Conservation (phyloP, 2,797 vertebrate species). For the Thalassophryne amazonica region DNA sequence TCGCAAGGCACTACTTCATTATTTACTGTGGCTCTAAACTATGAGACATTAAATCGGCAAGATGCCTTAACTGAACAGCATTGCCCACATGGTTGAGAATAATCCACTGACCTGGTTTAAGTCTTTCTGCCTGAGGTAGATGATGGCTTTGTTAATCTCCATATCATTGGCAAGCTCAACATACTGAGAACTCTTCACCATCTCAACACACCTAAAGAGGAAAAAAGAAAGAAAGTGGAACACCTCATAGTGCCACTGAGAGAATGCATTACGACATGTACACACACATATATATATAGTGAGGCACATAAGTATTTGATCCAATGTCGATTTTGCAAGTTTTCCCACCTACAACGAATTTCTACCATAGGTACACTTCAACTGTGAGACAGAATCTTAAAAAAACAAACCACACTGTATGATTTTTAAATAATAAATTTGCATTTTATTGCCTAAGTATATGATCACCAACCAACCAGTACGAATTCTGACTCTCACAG, state of each 20-base stretch:
- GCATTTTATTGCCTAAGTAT: no score
- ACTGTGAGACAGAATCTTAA: no score
- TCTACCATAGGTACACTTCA: no score
- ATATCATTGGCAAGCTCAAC: constrained; percentile 94
- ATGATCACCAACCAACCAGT: no score
- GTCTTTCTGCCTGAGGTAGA: constrained; percentile 91
- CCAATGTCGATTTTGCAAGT: no score
- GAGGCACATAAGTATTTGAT: no score
- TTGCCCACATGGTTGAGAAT: background rate
- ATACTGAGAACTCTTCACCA: constrained; percentile 91
- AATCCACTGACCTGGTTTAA: constrained; percentile 87
- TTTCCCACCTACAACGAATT: no score
- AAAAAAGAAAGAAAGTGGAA: background rate
- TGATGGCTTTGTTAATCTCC: constrained; percentile 98
- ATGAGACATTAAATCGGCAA: background rate
- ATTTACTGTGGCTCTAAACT: background rate
- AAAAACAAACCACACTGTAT: no score
- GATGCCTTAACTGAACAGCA: background rate
- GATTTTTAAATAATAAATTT: no score
- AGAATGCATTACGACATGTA: background rate
- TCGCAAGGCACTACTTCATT: no score
- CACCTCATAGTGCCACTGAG: background rate
- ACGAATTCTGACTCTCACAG: no score
- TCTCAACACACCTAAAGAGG: constrained; percentile 92
- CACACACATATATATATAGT: no score